phyloP scores from a whole-genome alignment of 2,888 invertebrate species.

The Metallyticus violacea region DNA sequence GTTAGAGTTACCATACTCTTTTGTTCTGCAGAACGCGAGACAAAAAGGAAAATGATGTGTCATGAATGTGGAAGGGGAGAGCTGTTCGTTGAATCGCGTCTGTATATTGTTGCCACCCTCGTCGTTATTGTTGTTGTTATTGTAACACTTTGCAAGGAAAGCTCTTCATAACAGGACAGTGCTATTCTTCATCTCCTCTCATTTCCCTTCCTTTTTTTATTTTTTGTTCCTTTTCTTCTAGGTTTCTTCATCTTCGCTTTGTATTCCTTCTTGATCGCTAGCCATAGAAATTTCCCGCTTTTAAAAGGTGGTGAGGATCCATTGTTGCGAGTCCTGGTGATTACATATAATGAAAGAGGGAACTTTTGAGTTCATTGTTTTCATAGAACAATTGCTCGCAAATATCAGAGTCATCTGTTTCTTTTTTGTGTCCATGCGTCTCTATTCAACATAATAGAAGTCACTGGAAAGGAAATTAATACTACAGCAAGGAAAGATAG shows the following conservation, averaged over 20 bases:
- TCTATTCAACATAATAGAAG: not conserved
- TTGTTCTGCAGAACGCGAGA: constrained; percentile 20
- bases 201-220: not conserved
- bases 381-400: not conserved
- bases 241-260: not conserved
- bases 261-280: not conserved
- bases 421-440: not conserved
- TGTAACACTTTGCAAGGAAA: constrained; percentile 13
- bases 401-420: not conserved
- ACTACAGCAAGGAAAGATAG: not conserved
- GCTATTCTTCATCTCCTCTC: not conserved
- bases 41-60: constrained; percentile 30
- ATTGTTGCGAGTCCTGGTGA: not conserved
- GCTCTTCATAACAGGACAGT: not conserved
- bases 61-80: constrained; percentile 17
- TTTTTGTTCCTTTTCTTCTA: not conserved
- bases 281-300: not conserved
- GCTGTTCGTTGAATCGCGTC: constrained; percentile 1
- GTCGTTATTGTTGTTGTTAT: not conserved
- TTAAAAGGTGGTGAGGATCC: not conserved
- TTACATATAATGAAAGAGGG: not conserved
- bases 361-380: not conserved
- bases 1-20: constrained; percentile 24
- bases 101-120: constrained; percentile 1
- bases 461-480: not conserved